phyloP scores from a whole-genome alignment of 1,140 invertebrate genomes.

The Heliconius eleuchia region DNA sequence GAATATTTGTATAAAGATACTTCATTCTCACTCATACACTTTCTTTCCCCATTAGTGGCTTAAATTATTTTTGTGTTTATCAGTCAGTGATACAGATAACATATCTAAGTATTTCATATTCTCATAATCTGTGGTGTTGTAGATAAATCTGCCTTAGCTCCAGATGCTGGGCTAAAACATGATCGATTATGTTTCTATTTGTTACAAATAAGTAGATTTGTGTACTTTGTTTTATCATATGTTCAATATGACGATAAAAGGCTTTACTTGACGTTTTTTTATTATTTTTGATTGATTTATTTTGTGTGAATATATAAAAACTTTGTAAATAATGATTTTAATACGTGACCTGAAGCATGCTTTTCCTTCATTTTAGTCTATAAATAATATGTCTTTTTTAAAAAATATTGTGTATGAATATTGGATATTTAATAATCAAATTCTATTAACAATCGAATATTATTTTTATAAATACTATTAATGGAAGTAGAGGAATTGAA shows the following conservation, averaged over 20 bases:
- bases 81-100: constrained; percentile 1
- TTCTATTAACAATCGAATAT: too few species aligned
- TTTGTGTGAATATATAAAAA: too few species aligned
- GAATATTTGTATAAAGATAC: too few species aligned
- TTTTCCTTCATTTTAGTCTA: background rate
- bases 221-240: background rate
- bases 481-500: too few species aligned
- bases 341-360: background rate
- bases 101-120: background rate
- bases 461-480: too few species aligned
- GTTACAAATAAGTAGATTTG: constrained; percentile 21
- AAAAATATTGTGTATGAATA: too few species aligned
- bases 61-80: background rate
- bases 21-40: too few species aligned
- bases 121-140: background rate
- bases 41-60: too few species aligned
- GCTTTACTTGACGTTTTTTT: constrained; percentile 7
- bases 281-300: constrained; percentile 6
- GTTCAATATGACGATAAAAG: background rate
- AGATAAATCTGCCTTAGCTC: background rate
- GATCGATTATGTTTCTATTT: constrained; percentile 29
- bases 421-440: too few species aligned
- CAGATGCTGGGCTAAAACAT: constrained; percentile 11
- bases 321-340: background rate
- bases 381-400: too few species aligned